Percentiles rank a stretch among this genome's conserved stretches.
These are phyloP conservation scores for Dioctria rufipes DNA, from an alignment of 2,888 invertebrate genomes.

Conservation along the genomic window DNA sequence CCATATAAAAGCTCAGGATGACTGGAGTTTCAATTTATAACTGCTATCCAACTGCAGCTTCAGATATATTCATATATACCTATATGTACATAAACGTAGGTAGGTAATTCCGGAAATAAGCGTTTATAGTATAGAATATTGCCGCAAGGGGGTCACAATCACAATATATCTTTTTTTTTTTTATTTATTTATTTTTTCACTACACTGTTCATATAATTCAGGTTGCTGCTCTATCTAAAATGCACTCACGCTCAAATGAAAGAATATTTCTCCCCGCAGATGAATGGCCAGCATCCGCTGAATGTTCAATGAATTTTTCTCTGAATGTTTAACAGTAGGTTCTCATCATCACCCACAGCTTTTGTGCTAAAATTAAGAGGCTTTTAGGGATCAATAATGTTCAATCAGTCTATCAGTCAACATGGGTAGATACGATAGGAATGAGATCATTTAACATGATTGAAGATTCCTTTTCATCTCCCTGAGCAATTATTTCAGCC, in stretches of 20 bases:
- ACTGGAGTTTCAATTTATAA: neutral
- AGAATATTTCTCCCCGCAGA: neutral
- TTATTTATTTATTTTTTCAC: neutral
- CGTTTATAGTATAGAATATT: neutral
- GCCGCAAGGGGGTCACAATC: neutral
- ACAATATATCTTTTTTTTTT: no score
- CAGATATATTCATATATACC: neutral
- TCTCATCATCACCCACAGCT: neutral
- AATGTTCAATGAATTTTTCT: no score
- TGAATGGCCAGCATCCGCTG: neutral
- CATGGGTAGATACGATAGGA: no score
- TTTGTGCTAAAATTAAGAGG: neutral
- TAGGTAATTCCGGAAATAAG: neutral
- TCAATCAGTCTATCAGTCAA: neutral
- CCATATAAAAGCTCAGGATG: neutral
- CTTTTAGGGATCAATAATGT: neutral
- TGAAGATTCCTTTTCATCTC: neutral
- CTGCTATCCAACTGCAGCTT: neutral
- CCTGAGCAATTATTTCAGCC: conserved; percentile 10
- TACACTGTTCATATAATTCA: neutral
- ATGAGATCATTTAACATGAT: neutral
- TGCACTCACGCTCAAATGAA: neutral
- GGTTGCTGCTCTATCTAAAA: neutral
- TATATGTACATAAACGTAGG: neutral
- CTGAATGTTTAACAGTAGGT: no score